These are phyloP conservation scores for Argopecten irradians DNA, from an alignment of 1,140 invertebrate species.

Conservation along the genomic window DNA sequence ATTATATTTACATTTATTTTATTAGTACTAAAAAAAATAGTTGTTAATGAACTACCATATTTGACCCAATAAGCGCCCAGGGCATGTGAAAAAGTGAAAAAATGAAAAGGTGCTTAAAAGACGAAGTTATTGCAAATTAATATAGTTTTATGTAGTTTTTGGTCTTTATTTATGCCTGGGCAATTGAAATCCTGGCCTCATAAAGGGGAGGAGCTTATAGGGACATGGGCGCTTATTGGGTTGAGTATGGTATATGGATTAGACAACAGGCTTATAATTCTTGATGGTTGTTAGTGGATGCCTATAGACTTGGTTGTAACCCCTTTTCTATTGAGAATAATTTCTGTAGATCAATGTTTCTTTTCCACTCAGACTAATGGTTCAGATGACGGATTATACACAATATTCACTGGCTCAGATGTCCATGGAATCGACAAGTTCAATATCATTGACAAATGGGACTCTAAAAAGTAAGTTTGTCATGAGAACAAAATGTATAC, in stretches of 20 bases:
- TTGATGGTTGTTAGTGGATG: not conserved
- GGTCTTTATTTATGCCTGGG: too few species aligned
- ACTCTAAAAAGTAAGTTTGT: constrained; percentile 62
- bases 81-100: not conserved
- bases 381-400: constrained; percentile 72
- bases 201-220: not conserved
- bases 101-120: not conserved
- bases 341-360: not conserved
- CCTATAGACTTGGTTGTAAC: not conserved
- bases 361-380: constrained; percentile 61
- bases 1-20: too few species aligned
- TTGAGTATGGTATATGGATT: not conserved
- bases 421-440: constrained; percentile 61
- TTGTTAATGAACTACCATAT: too few species aligned
- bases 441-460: constrained; percentile 69
- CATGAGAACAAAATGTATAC: not conserved
- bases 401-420: constrained; percentile 68
- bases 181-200: not conserved
- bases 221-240: too few species aligned
- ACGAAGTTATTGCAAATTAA: too few species aligned
- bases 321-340: not conserved
- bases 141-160: too few species aligned
- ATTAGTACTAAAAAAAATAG: too few species aligned
- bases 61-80: too few species aligned
- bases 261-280: not conserved